Evolutionary conservation across 2,113 vertebrate genomes (phyloP).

Genomic region (human): GRCh38 chr4:11416501-11417000

Average conservation of each 20-base stretch:
- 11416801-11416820: no score
- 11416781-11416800: not conserved
- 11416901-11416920: fast-evolving
- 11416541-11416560: no score
- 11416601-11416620: not conserved
- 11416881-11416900: not conserved
- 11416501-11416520: fast-evolving
- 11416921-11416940: not conserved
- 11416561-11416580: fast-evolving
- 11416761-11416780: not conserved
- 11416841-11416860: fast-evolving
- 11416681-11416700: not conserved
- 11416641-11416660: not conserved
- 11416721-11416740: not conserved
- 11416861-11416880: fast-evolving
- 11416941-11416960: not conserved
- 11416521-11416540: not conserved
- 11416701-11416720: not conserved
- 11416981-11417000: no score
- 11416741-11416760: not conserved
- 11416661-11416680: no score
- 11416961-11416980: fast-evolving
- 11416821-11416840: no score
- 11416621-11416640: not conserved
- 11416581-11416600: not conserved